These are phyloP conservation scores for Netelia virgata DNA, from an alignment of 2,888 invertebrate species.

Conservation along the genomic window DNA sequence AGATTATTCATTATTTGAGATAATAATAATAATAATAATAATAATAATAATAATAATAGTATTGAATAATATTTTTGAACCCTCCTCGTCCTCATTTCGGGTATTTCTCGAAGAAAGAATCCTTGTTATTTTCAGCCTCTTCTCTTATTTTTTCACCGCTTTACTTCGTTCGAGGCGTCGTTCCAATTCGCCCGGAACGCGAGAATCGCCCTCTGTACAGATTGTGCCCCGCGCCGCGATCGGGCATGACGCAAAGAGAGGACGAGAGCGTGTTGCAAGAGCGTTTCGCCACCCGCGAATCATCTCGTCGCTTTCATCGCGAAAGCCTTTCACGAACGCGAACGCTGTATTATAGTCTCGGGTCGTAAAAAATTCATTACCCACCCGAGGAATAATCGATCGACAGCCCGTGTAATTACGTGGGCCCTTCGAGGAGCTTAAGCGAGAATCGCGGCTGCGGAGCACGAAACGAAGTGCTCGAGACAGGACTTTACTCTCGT, in stretches of 20 bases:
- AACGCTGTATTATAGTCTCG: slow-evolving; percentile 28
- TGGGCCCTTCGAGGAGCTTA: slow-evolving; percentile 73
- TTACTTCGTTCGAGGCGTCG: slow-evolving; percentile 45
- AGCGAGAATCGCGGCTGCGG: slow-evolving; percentile 46
- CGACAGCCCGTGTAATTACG: slow-evolving; percentile 81
- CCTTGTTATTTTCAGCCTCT: background rate
- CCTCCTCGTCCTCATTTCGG: background rate
- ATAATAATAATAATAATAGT: too few species aligned
- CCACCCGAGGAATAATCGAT: slow-evolving; percentile 80
- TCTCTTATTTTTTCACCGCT: background rate
- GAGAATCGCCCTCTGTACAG: slow-evolving; percentile 69
- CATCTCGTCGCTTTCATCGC: slow-evolving; percentile 51
- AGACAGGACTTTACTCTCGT: background rate
- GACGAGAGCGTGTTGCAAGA: slow-evolving; percentile 16
- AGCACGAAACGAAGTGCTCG: slow-evolving; percentile 9
- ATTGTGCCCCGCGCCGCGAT: slow-evolving; percentile 27
- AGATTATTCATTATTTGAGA: too few species aligned
- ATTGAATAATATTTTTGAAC: too few species aligned
- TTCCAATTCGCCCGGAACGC: slow-evolving; percentile 73
- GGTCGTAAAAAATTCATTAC: slow-evolving; percentile 84
- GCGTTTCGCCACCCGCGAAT: slow-evolving; percentile 60
- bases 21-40: too few species aligned
- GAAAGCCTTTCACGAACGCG: slow-evolving; percentile 43
- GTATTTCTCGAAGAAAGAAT: background rate
- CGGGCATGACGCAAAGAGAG: slow-evolving; percentile 31